Evolutionary conservation across 1,140 invertebrate species (phyloP), one percentile per base, ranked within the genome.

Genomic region (Cyclina sinensis): DNA sequence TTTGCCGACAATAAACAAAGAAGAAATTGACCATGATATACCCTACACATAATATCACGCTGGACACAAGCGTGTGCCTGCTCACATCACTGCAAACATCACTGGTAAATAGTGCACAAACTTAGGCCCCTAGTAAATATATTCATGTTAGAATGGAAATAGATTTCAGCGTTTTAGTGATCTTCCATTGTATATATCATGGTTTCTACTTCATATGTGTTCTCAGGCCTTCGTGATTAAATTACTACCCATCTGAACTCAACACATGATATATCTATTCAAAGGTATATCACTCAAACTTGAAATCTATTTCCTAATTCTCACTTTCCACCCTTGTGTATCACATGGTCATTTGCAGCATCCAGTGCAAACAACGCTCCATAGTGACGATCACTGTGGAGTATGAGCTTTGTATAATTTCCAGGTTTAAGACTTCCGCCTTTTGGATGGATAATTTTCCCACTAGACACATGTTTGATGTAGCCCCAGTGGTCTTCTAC

Each of bases 401-500:
- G 32, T n/a, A 73, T 5, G 14, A 73, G 68, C 3, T 35, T 43
- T 73, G 68, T 73, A n/a, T 35, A 27, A 43, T 73, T 73, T 43
- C 68, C 32, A 0, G 68, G 68, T 14, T 5, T 73, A 27, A 73
- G 30, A 32, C 68, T 73, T 4, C 68, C 68, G 3, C 30, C 68
- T 73, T 35, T 32, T 11, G 68, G 68, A 35, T 73, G 68, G 30
- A 73, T 73, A 43, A 73, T 35, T 43, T 73, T 73, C 16, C 68
- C 68, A 73, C 68, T 73, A 3, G 68, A 35, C 32, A 73, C 68
- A 43, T 73, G 68, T 43, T 73, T 43, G 39, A 73, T 73, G 68
- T 73, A 73, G 18, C 68, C 68, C 68, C 24, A 73, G 30, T 73
- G 68, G n/a, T 16, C 68, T 16, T 35, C 0, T 16, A 73, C 68